Evolutionary conservation across 2,113 vertebrate species (phyloP).

Genomic region (Rhinopomastus cyanomelas): DNA sequence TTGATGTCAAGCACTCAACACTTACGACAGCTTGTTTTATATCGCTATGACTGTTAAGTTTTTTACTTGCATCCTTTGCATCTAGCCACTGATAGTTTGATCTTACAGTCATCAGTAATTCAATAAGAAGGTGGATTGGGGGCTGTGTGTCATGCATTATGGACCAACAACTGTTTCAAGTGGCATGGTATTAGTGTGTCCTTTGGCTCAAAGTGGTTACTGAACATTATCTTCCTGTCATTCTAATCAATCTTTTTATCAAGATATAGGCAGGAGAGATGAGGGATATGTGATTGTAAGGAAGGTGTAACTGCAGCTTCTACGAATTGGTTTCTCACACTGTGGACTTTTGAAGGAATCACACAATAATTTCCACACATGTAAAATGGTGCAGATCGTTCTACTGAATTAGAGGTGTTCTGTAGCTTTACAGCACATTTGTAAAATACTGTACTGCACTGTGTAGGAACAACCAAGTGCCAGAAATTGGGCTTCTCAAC

Average conservation of each 20-base stretch:
- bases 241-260: not conserved
- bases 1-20: not conserved
- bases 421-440: not conserved
- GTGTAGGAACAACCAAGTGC: not conserved
- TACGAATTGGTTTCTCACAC: not conserved
- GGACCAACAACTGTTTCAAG: not conserved
- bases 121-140: not conserved
- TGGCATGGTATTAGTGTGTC: not conserved
- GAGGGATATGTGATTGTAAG: not conserved
- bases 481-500: not conserved
- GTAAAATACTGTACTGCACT: not conserved
- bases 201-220: not conserved
- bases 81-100: not conserved
- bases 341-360: not conserved
- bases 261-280: not conserved
- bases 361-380: not conserved
- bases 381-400: not conserved
- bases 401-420: not conserved
- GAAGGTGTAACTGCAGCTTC: not conserved
- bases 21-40: not conserved
- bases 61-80: not conserved
- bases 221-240: not conserved
- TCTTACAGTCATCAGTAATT: not conserved
- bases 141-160: not conserved
- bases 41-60: not conserved